Conservation (phyloP, 2,888 invertebrate species). For the Drosophila cracens region DNA sequence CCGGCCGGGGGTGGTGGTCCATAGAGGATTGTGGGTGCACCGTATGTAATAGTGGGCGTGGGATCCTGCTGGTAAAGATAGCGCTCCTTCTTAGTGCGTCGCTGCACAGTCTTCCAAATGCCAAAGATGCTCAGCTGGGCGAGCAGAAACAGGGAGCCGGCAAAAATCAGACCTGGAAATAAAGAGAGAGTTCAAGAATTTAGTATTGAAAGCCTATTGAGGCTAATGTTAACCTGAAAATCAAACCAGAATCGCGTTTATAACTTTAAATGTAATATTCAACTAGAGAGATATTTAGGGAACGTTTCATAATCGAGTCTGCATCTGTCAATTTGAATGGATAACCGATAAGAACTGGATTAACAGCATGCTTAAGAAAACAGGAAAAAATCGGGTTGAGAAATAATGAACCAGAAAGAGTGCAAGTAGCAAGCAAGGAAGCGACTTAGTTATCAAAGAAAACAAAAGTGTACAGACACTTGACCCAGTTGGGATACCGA, state of each 20-base stretch:
- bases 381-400: slow-evolving; percentile 24
- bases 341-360: slow-evolving; percentile 12
- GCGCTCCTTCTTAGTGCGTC: slow-evolving; percentile 82
- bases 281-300: neutral
- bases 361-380: slow-evolving; percentile 42
- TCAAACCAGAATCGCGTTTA: no score
- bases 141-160: slow-evolving; percentile 93
- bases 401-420: slow-evolving; percentile 37
- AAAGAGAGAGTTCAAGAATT: neutral
- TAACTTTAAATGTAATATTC: neutral
- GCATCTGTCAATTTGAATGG: neutral
- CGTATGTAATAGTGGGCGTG: slow-evolving; percentile 77
- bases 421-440: slow-evolving; percentile 48
- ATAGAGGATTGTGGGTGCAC: slow-evolving; percentile 80
- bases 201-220: neutral
- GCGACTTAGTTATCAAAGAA: slow-evolving; percentile 71
- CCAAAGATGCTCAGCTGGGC: slow-evolving; percentile 95
- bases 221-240: neutral
- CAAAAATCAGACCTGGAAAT: slow-evolving; percentile 90
- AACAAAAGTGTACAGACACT: slow-evolving; percentile 77
- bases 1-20: slow-evolving; percentile 67
- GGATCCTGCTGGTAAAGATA: slow-evolving; percentile 82
- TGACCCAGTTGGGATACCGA: slow-evolving; percentile 62
- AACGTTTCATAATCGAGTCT: neutral
- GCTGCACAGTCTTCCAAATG: slow-evolving; percentile 90